Conservation (phyloP, 2,113 vertebrate species). For the Hemiprocne comata region DNA sequence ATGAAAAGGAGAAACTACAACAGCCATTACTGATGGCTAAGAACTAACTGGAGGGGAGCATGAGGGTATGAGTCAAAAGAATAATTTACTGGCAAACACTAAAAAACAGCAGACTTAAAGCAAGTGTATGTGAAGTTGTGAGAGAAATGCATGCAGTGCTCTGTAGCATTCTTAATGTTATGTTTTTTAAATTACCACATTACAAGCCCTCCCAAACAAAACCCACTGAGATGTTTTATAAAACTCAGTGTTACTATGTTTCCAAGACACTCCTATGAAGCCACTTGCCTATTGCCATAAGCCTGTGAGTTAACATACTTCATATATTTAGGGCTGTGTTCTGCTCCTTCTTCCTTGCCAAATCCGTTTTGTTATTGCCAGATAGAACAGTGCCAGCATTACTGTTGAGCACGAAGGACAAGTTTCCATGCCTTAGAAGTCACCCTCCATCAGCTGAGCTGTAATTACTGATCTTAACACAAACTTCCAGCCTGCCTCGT, state of each 20-base stretch:
- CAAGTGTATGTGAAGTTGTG: accelerated
- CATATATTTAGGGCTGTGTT: background rate
- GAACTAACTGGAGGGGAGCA: background rate
- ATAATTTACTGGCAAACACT: background rate
- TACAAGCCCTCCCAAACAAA: background rate
- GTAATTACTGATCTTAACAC: background rate
- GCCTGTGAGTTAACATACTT: background rate
- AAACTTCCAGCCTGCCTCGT: background rate
- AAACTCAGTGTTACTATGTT: background rate
- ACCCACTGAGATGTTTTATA: background rate
- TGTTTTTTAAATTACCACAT: background rate
- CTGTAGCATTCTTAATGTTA: background rate
- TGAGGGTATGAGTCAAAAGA: background rate
- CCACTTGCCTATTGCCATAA: background rate
- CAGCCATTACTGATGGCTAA: background rate
- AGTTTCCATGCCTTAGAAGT: background rate
- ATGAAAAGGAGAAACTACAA: background rate
- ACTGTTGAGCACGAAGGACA: background rate
- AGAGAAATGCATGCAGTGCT: background rate
- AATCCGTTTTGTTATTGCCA: background rate
- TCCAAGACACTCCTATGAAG: background rate
- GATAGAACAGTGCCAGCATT: accelerated
- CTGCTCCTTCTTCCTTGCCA: background rate
- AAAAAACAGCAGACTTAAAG: background rate
- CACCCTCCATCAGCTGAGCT: background rate